A percentile compares a stretch with the other conserved stretches of the same genome.
Conservation (phyloP, 2,888 invertebrate genomes). For the Itoplectis maculator region DNA sequence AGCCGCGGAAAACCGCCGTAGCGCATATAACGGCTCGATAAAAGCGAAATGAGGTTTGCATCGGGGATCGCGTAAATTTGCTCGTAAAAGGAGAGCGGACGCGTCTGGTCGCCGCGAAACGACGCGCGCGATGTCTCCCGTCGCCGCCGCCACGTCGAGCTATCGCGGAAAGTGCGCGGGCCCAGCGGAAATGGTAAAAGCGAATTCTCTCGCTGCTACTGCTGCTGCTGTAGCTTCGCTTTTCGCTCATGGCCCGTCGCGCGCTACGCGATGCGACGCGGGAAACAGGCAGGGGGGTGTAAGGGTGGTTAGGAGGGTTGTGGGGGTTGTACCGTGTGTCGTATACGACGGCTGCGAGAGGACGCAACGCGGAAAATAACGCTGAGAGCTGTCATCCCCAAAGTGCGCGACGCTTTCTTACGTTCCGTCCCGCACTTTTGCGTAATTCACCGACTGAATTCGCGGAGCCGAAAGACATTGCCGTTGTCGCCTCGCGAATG, state of each 20-base stretch:
- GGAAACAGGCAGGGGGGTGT: too few species aligned
- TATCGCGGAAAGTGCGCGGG: slow-evolving; percentile 24
- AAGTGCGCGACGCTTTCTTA: slow-evolving; percentile 52
- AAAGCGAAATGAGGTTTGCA: slow-evolving; percentile 75
- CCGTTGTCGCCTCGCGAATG: too few species aligned
- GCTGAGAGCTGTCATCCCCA: slow-evolving; percentile 24
- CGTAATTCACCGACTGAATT: slow-evolving; percentile 25
- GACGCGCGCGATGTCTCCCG: slow-evolving; percentile 37
- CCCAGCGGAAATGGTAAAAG: slow-evolving; percentile 53
- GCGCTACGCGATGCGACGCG: too few species aligned
- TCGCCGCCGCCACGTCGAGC: slow-evolving; percentile 27
- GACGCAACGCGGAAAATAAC: slow-evolving; percentile 49
- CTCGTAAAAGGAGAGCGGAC: slow-evolving; percentile 71
- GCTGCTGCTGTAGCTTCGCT: slow-evolving; percentile 13
- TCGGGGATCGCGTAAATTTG: slow-evolving; percentile 76
- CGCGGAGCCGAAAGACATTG: slow-evolving; percentile 23
- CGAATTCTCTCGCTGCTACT: slow-evolving; percentile 40
- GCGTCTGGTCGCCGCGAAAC: slow-evolving; percentile 60
- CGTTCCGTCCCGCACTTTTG: slow-evolving; percentile 18
- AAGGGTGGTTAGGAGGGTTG: too few species aligned
- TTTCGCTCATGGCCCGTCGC: slow-evolving; percentile 33
- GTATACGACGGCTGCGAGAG: slow-evolving; percentile 34
- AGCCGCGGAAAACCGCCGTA: slow-evolving; percentile 12
- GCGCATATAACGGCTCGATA: slow-evolving; percentile 68
- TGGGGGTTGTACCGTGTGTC: too few species aligned